Conservation (phyloP, 2,797 vertebrate genomes). For the Galaxias olidus region DNA sequence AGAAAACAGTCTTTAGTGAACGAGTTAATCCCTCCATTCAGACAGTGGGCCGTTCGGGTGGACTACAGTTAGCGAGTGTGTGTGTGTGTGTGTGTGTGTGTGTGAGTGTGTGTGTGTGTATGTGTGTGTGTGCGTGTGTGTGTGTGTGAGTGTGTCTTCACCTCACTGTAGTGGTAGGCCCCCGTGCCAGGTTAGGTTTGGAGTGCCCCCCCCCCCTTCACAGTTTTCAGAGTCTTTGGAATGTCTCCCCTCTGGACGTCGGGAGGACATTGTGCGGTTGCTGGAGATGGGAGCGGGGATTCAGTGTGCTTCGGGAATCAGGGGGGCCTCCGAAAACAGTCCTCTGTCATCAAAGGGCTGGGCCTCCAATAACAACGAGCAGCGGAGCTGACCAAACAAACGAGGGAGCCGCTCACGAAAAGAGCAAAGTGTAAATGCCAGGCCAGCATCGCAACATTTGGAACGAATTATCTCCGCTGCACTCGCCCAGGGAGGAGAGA, state of each 20-base stretch:
- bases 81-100: constrained; percentile 13
- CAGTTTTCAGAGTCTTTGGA: too few species aligned
- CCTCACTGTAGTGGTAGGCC: neutral
- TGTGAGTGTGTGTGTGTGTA: constrained; percentile 9
- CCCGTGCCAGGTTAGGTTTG: too few species aligned
- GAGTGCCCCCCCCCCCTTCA: too few species aligned
- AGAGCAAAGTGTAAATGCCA: constrained; percentile 52
- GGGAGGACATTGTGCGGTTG: too few species aligned
- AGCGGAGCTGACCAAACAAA: too few species aligned
- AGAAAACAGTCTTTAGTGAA: constrained; percentile 20
- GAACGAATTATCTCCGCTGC: constrained; percentile 65
- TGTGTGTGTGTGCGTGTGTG: constrained; percentile 14
- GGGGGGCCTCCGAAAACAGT: too few species aligned
- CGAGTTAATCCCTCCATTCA: constrained; percentile 43
- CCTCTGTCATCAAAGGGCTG: too few species aligned
- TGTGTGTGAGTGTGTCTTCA: neutral
- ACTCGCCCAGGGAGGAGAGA: neutral
- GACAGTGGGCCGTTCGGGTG: neutral
- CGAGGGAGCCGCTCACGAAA: neutral
- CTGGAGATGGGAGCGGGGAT: too few species aligned
- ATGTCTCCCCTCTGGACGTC: too few species aligned
- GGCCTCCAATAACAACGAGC: too few species aligned
- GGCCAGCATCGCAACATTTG: constrained; percentile 64
- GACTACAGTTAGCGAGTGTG: constrained; percentile 8
- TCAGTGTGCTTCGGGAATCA: too few species aligned